Conservation (phyloP, 2,113 vertebrate genomes). For the rabbit (Oryctolagus cuniculus) region DNA sequence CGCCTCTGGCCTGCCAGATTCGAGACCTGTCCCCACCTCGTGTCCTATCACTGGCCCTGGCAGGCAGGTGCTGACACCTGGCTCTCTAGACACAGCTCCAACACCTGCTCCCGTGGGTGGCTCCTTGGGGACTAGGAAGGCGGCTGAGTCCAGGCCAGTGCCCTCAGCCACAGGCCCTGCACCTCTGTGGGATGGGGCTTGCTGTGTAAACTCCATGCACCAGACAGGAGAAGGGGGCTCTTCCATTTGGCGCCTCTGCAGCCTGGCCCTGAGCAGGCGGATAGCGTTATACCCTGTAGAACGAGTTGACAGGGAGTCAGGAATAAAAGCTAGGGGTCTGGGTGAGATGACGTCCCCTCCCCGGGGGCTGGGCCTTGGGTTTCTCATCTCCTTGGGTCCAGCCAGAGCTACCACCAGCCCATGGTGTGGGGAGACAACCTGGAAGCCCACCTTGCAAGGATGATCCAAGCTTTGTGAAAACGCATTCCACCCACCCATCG, state of each 20-base stretch:
- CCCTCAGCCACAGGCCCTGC: not conserved
- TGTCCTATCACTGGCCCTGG: not conserved
- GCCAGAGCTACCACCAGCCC: not conserved
- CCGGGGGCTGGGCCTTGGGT: not conserved
- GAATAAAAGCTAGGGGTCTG: too few relatives aligned
- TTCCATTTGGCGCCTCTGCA: not conserved
- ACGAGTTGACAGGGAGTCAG: not conserved
- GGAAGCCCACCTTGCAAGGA: not conserved
- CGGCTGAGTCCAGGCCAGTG: not conserved
- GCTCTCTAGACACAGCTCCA: not conserved
- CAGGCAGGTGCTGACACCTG: not conserved
- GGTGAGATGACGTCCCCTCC: not conserved
- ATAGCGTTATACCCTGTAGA: not conserved
- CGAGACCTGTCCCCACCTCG: not conserved
- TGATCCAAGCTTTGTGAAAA: not conserved
- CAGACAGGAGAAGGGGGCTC: fast-evolving
- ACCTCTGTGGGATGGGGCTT: not conserved
- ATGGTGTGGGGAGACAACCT: not conserved
- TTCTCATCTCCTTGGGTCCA: not conserved
- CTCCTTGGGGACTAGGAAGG: too few relatives aligned
- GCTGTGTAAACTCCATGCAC: not conserved
- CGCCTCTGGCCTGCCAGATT: not conserved
- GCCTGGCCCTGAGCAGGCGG: not conserved
- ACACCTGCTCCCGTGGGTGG: not conserved
- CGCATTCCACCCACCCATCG: not conserved